Percentiles rank a stretch among this genome's conserved stretches.
phyloP scores from a whole-genome alignment of 92 coral and sea anemone genomes.

The Epizoanthus scotinus region DNA sequence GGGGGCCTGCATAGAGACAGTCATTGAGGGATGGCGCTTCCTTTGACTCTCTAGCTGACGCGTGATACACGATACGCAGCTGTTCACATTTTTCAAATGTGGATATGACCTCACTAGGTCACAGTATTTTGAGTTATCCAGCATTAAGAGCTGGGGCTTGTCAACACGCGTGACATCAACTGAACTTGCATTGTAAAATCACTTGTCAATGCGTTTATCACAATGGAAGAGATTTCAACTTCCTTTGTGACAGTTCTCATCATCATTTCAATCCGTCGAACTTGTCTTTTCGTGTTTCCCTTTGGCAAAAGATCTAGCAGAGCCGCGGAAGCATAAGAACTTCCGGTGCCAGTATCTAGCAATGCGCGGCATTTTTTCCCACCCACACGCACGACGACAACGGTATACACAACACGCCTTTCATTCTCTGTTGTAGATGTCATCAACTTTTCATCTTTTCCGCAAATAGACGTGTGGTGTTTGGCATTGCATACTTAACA shows the following conservation, averaged over 20 bases:
- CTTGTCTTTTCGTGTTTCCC: background rate
- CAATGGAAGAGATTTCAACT: conserved; percentile 2
- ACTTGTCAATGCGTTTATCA: background rate
- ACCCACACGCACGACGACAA: background rate
- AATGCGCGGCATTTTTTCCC: background rate
- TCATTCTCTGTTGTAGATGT: too few relatives aligned
- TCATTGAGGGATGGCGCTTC: conserved; percentile 19
- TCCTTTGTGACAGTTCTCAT: background rate
- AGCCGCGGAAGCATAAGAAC: conserved; percentile 22
- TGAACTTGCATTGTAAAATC: conserved; percentile 1
- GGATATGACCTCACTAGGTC: background rate
- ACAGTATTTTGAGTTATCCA: conserved; percentile 13
- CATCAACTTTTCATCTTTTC: background rate
- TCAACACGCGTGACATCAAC: conserved; percentile 13
- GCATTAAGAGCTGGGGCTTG: background rate
- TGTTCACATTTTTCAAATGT: conserved; percentile 7
- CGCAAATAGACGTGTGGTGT: conserved; percentile 32
- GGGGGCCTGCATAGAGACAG: conserved; percentile 22
- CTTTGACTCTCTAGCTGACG: conserved; percentile 9
- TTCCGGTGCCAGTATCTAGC: conserved; percentile 12
- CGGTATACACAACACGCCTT: background rate
- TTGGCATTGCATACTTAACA: conserved; percentile 14
- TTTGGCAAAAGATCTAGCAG: background rate
- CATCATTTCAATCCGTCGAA: conserved; percentile 10
- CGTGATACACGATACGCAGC: conserved; percentile 3